phyloP scores from a whole-genome alignment of 2,888 invertebrate genomes.

The Acleris holmiana region DNA sequence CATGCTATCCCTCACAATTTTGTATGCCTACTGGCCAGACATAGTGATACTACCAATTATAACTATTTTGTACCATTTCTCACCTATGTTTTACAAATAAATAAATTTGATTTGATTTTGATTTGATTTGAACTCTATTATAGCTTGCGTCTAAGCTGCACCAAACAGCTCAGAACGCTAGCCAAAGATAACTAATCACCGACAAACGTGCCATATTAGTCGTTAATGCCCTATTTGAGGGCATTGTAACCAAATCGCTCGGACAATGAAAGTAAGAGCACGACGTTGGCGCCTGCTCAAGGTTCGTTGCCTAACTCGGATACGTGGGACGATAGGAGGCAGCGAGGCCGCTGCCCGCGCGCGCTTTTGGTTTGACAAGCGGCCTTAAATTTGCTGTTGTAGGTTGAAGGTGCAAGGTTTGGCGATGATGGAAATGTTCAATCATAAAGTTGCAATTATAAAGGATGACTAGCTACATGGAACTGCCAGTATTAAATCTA shows the following conservation, averaged over 20 bases:
- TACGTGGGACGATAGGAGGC: slow-evolving; percentile 71
- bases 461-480: too few relatives aligned
- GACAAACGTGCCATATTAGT: slow-evolving; percentile 36
- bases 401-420: slow-evolving; percentile 14
- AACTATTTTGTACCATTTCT: too few relatives aligned
- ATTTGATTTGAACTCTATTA: too few relatives aligned
- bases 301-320: slow-evolving; percentile 67
- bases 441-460: neutral
- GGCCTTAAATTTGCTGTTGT: slow-evolving; percentile 27
- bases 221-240: slow-evolving; percentile 35
- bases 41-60: too few relatives aligned
- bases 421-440: neutral
- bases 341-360: slow-evolving; percentile 43
- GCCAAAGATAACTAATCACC: slow-evolving; percentile 30
- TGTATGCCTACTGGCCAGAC: too few relatives aligned
- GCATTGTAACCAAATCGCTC: slow-evolving; percentile 65
- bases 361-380: slow-evolving; percentile 35
- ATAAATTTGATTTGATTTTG: too few relatives aligned
- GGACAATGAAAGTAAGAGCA: slow-evolving; percentile 76
- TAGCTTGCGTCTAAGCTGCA: too few relatives aligned
- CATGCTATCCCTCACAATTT: too few relatives aligned
- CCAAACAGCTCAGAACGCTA: too few relatives aligned
- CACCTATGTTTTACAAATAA: too few relatives aligned
- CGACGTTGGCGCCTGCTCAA: slow-evolving; percentile 71
- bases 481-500: too few relatives aligned